Base-by-base conservation (phyloP, 2,797 vertebrate species). In the Anguilla marmorata region DNA sequence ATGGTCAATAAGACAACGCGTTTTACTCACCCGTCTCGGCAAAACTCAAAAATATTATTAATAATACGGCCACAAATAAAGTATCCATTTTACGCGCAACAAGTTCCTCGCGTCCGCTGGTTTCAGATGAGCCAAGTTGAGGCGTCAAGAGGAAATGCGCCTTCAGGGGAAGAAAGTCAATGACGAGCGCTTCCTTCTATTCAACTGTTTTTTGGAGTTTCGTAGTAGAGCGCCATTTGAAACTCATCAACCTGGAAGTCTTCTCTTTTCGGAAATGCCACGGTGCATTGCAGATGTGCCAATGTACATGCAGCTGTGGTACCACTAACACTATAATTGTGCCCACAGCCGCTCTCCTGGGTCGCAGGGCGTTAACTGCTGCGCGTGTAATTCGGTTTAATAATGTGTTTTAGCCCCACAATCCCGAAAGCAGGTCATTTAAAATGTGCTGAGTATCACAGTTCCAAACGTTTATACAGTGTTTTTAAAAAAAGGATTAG, bases 101-200 rank as follows among this genome's bases (percentile, higher is more conserved):
- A 91, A 90, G 90, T 90, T 69, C 93, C 92, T 92, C 90, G 92
- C 94, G 94, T 95, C 91, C 93, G 93, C 95, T 93, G 90, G 94
- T 92, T 92, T 94, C 93, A 95, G 96, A 97, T 95, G 96, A 97
- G 95, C 94, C 94, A 95, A 95, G 95, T 93, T 90, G 94, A 94
- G 92, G 91, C 93, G 95, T 95, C 94, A 95, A 96, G 96, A 94
- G 94, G 97, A 98, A 98, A 96, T 94, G 95, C 94, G 96, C 95
- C 94, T 97, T 96, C 94, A 93, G 95, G 95, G 96, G 95, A 96
- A 96, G 97, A 96, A 95, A 96, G 97, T 94, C 95, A 93, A 94
- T 95, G 95, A 97, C 96, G 96, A 96, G 94, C 94, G 94, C 93
- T 98, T 99, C 98, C 98, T 98, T 95, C 97, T 95, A 97, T 97